Percentiles rank a stretch among this genome's conserved stretches.
Conservation (phyloP, 2,888 invertebrate species). For the Drosophila subquinaria region DNA sequence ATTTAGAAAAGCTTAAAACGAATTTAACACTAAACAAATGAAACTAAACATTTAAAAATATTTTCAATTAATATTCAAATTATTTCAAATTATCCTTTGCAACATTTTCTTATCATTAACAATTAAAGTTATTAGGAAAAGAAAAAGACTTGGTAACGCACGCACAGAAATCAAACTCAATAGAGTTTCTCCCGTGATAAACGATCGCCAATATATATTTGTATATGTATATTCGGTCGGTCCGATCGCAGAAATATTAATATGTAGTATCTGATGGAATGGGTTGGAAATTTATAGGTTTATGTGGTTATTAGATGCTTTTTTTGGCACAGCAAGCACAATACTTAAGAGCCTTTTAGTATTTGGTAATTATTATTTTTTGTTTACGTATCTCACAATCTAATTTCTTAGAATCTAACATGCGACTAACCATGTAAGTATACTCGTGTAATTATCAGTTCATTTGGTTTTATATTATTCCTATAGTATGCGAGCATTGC, state of each 20-base stretch:
- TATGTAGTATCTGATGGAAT: conserved; percentile 11
- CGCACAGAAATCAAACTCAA: conserved; percentile 12
- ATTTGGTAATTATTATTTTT: conserved; percentile 54
- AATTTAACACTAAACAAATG: conserved; percentile 32
- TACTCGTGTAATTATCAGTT: conserved; percentile 49
- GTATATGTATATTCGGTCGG: conserved; percentile 16
- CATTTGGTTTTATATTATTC: conserved; percentile 29
- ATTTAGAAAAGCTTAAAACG: conserved; percentile 14
- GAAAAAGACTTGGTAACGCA: conserved; percentile 26
- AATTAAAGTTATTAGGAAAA: conserved; percentile 2
- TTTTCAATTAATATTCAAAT: conserved; percentile 5
- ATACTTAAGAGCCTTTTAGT: conserved; percentile 41
- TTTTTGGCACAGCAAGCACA: conserved; percentile 47
- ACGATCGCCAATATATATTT: not conserved
- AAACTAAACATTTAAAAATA: conserved; percentile 1
- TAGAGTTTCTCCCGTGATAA: conserved; percentile 17
- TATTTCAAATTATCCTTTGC: conserved; percentile 5
- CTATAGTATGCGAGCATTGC: conserved; percentile 2
- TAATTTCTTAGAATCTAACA: conserved; percentile 76
- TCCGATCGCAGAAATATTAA: conserved; percentile 43
- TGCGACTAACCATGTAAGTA: conserved; percentile 80
- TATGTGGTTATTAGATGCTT: conserved; percentile 27
- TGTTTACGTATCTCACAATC: conserved; percentile 65
- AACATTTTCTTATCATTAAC: conserved; percentile 2
- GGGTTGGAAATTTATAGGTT: conserved; percentile 14